Percentiles rank a stretch among this genome's conserved stretches.
These are phyloP conservation scores for Cloeon dipterum DNA, from an alignment of 2,888 invertebrate genomes.

Conservation along the genomic window DNA sequence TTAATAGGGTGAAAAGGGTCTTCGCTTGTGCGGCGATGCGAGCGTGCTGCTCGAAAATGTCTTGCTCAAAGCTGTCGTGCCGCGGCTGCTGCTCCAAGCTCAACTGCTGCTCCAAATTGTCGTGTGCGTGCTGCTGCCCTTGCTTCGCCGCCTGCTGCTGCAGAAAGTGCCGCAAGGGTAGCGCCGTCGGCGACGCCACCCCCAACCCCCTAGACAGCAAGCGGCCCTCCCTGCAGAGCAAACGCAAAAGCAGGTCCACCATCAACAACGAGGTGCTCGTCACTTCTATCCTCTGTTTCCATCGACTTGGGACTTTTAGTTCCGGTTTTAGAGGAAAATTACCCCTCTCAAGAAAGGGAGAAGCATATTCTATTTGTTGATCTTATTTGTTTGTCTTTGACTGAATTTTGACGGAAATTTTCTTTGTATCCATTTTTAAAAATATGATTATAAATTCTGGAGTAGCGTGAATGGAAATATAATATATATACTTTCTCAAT, in stretches of 20 bases:
- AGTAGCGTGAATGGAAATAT: no score
- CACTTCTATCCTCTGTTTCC: no score
- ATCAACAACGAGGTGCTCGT: background rate
- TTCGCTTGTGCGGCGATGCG: background rate
- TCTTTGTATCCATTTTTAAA: no score
- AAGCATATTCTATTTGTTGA: no score
- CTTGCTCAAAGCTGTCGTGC: background rate
- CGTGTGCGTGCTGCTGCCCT: background rate
- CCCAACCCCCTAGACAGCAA: slow-evolving; percentile 1
- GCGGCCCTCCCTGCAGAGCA: background rate
- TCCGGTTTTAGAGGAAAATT: no score
- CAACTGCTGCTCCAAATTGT: background rate
- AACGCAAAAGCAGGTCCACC: background rate
- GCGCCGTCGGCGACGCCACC: background rate
- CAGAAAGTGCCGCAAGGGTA: background rate
- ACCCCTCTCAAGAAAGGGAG: no score
- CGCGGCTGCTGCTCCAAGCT: background rate
- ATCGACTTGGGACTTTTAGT: no score
- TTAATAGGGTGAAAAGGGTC: background rate
- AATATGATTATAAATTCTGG: no score
- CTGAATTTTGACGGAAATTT: no score
- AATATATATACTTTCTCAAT: no score
- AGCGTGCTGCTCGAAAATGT: background rate
- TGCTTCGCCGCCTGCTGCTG: background rate
- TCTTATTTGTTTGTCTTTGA: no score